Conservation (phyloP, 2,888 invertebrate species). For the Adineta ricciae region DNA sequence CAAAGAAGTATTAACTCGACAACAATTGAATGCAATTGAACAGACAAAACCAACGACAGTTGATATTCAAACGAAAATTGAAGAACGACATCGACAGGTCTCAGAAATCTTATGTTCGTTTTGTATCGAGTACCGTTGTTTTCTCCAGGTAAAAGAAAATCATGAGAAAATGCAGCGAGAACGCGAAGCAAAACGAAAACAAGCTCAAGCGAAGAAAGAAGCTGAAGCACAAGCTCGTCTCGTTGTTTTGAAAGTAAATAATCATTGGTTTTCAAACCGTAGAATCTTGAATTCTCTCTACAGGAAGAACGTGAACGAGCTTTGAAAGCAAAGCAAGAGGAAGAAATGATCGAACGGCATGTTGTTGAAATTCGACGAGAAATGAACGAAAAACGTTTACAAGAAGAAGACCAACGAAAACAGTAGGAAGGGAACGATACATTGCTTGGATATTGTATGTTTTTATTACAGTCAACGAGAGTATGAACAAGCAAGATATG, state of each 20-base stretch:
- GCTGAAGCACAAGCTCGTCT: constrained; percentile 42
- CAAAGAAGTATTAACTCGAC: constrained; percentile 43
- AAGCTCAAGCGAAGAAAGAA: constrained; percentile 42
- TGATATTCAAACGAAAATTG: constrained; percentile 45
- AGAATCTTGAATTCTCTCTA: neutral
- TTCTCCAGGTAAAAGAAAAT: constrained; percentile 44
- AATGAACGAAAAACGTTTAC: constrained; percentile 38
- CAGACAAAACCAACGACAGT: constrained; percentile 37
- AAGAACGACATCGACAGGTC: constrained; percentile 44
- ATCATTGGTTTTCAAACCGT: neutral
- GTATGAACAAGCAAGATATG: neutral
- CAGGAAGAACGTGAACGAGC: constrained; percentile 42
- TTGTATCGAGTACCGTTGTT: neutral
- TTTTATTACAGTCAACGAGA: neutral
- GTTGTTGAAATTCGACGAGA: constrained; percentile 45
- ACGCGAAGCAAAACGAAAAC: constrained; percentile 37
- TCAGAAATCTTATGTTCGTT: neutral
- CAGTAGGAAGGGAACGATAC: constrained; percentile 22
- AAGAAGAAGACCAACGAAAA: constrained; percentile 33
- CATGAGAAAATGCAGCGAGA: constrained; percentile 42
- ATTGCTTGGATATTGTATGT: neutral
- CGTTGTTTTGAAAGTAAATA: constrained; percentile 40
- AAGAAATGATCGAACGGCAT: constrained; percentile 42
- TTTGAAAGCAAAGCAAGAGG: constrained; percentile 40
- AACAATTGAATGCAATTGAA: constrained; percentile 41